Evolutionary conservation across 2,888 invertebrate genomes (phyloP).

Genomic region (Panzeria rudis): DNA sequence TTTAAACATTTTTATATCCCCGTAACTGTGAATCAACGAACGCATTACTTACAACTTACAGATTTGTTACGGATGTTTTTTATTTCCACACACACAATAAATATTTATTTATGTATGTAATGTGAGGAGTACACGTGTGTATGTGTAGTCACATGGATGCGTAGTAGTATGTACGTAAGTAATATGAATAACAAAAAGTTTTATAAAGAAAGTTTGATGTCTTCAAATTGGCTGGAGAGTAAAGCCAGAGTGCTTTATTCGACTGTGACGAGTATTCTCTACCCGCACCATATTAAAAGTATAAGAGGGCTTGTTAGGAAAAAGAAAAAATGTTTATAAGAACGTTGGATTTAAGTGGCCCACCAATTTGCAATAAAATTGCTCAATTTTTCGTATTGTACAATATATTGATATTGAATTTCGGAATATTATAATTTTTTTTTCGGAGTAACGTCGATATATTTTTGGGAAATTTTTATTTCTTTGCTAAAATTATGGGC

Average conservation of each 20-base stretch:
- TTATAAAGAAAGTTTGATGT: constrained; percentile 49
- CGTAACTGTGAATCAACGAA: constrained; percentile 5
- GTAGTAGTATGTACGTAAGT: background rate
- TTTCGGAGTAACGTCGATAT: no score
- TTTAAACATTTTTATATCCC: constrained; percentile 20
- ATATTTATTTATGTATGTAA: background rate
- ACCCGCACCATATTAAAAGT: background rate
- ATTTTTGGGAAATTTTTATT: no score
- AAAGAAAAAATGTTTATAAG: no score
- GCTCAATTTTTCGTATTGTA: no score
- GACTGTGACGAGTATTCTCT: background rate
- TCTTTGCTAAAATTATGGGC: no score
- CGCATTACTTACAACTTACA: constrained; percentile 7
- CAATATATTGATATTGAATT: no score
- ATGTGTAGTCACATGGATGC: background rate
- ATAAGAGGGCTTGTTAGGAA: no score
- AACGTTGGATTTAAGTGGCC: no score
- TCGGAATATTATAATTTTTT: no score
- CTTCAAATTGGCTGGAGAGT: constrained; percentile 53
- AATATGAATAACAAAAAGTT: background rate
- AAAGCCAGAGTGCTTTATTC: background rate
- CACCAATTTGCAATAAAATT: no score
- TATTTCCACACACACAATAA: constrained; percentile 7
- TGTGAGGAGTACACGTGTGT: background rate
- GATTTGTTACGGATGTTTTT: constrained; percentile 25